Evolutionary conservation across 2,888 invertebrate genomes (phyloP), one percentile per base, ranked within the genome.

Genomic region (Macrosiphum euphorbiae): DNA sequence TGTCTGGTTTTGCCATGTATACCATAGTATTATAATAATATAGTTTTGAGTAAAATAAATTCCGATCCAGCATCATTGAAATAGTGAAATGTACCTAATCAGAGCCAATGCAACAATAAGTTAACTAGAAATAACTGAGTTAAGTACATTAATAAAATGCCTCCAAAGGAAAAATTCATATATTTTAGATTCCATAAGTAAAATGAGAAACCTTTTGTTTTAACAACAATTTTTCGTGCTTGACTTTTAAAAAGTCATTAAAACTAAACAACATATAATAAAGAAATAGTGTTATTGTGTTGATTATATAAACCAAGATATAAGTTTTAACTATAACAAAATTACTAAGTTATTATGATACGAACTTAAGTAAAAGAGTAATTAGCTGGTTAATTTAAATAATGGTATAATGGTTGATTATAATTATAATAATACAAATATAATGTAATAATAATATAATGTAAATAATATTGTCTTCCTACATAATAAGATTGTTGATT

Each of bases 401-500:
- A 78, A 78, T 35, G 67, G 35, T 78, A 20, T 16, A 20, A 78
- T 35, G 78, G 78, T 35, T 35, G 78, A 78, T 78, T 35, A 20
- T 35, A 35, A 78, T 78, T 78, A 35, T 78, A 78, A 35, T 35
- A 24, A 35, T 78, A 20, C 35, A 35, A 78, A 78, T 78, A 85
- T 44, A 85, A 26, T 85, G 0, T n/a, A 35, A 28, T 88, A 88
- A 55, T 55, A 41, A 52, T 41, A 61, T 41, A 44, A 88, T 88
- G 58, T 88, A 58, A 89, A 89, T 28, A 86, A 16, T 86, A 88
- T 88, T 78, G 67, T 90, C 90, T 67, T 20, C 3, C 47, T 20
- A 28, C 61, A 35, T n/a, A 87, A 88, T 55, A 35, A 88, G 88
- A 92, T 44, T 84, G 92, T 88, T 88, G 88, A 88, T 92, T 92